Conservation (phyloP, 1,140 invertebrate species). For the Dendrolimus punctatus region DNA sequence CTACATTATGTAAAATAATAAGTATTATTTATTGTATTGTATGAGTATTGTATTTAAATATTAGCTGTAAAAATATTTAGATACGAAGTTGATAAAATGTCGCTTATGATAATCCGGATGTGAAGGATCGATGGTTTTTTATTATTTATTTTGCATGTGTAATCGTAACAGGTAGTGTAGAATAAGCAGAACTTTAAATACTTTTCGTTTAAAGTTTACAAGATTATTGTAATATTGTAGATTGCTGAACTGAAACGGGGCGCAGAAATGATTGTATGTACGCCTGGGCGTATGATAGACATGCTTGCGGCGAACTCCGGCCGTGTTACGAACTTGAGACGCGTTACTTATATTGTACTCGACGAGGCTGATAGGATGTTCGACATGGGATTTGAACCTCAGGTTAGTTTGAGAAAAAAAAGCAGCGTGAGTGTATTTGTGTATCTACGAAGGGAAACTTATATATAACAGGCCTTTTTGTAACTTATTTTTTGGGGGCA, state of each 20-base stretch:
- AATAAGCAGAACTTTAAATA: too few species aligned
- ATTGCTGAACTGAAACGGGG: constrained; percentile 98
- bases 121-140: too few species aligned
- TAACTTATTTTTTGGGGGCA: too few species aligned
- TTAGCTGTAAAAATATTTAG: too few species aligned
- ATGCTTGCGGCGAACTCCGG: constrained; percentile 99
- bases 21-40: too few species aligned
- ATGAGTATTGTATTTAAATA: too few species aligned
- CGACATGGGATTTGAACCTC: constrained; percentile 99
- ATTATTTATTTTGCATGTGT: too few species aligned
- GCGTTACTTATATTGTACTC: constrained; percentile 97
- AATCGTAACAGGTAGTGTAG: too few species aligned
- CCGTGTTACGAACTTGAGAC: constrained; percentile 94
- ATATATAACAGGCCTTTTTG: too few species aligned
- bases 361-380: constrained; percentile 99
- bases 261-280: constrained; percentile 99
- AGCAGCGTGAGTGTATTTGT: neutral
- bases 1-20: too few species aligned
- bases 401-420: constrained; percentile 72
- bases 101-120: too few species aligned
- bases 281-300: constrained; percentile 99
- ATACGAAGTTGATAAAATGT: too few species aligned
- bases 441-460: neutral
- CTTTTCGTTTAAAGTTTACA: neutral
- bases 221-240: constrained; percentile 62